Conservation (phyloP, 2,797 vertebrate genomes). For the Thripadectes ignobilis region DNA sequence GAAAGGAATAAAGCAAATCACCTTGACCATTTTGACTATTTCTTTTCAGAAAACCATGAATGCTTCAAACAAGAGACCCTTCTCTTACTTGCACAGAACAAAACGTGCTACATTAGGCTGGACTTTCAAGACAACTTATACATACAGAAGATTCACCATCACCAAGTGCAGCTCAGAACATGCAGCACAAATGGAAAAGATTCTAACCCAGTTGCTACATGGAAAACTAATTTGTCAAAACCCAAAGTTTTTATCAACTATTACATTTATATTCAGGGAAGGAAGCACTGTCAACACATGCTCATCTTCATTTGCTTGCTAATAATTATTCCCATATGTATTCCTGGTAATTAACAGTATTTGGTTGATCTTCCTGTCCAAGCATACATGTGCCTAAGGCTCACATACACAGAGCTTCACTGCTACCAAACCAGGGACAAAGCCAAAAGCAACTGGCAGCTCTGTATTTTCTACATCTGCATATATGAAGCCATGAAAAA, state of each 20-base stretch:
- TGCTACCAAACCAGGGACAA: not conserved
- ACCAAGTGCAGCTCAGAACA: not conserved
- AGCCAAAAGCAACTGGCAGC: not conserved
- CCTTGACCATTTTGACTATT: not conserved
- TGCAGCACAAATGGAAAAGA: not conserved
- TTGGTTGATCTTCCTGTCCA: not conserved
- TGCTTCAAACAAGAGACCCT: not conserved
- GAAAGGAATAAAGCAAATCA: not conserved
- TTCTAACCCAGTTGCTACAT: fast-evolving
- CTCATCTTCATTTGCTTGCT: not conserved
- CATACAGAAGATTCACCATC: not conserved
- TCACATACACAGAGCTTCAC: not conserved
- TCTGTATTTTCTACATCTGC: not conserved
- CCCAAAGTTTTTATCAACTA: not conserved
- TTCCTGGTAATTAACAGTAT: not conserved
- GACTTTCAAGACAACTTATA: not conserved
- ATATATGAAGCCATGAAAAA: not conserved
- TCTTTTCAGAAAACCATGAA: not conserved
- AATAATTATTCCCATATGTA: not conserved
- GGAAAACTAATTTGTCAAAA: not conserved
- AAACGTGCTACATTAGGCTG: fast-evolving
- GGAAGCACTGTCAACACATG: not conserved
- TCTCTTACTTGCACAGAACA: not conserved
- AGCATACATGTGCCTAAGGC: not conserved
- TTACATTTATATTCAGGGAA: not conserved